Conservation (phyloP, 2,113 vertebrate species). For the Etheostoma cragini region DNA sequence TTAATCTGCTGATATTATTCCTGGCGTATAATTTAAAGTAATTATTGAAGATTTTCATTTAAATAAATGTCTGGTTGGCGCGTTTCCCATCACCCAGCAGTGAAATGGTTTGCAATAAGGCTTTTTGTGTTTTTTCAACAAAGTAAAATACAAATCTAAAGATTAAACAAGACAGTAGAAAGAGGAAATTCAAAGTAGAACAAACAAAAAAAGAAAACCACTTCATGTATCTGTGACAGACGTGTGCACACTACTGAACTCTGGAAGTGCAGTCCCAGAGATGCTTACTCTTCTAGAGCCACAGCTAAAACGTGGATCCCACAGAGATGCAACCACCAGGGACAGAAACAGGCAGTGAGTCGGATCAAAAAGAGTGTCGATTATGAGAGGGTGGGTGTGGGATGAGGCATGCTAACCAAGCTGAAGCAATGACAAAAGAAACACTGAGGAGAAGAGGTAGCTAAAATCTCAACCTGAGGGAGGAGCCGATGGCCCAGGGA, state of each 20-base stretch:
- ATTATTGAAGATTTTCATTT: too few relatives aligned
- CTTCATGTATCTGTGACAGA: conserved; percentile 11
- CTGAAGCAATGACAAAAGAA: conserved; percentile 53
- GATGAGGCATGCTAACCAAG: conserved; percentile 41
- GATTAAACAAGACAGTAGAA: background rate
- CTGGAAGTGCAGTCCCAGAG: conserved; percentile 40
- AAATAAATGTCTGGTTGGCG: too few relatives aligned
- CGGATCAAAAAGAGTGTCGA: conserved; percentile 47
- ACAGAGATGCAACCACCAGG: conserved; percentile 49
- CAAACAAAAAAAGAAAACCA: background rate
- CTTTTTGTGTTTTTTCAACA: background rate
- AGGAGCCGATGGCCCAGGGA: conserved; percentile 40
- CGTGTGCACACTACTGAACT: conserved; percentile 10
- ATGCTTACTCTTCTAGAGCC: conserved; percentile 11
- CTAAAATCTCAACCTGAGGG: conserved; percentile 61
- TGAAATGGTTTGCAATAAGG: conserved; percentile 22
- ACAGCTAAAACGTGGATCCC: conserved; percentile 47
- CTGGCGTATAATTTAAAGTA: background rate
- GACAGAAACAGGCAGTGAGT: conserved; percentile 43
- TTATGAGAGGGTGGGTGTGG: conserved; percentile 44
- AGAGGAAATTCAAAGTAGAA: background rate
- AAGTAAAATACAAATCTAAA: background rate
- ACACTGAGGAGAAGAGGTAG: conserved; percentile 38
- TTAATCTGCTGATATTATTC: background rate
- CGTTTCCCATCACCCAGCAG: too few relatives aligned